phyloP scores from a whole-genome alignment of 2,888 invertebrate genomes.

The Polyommatus iphigenia region DNA sequence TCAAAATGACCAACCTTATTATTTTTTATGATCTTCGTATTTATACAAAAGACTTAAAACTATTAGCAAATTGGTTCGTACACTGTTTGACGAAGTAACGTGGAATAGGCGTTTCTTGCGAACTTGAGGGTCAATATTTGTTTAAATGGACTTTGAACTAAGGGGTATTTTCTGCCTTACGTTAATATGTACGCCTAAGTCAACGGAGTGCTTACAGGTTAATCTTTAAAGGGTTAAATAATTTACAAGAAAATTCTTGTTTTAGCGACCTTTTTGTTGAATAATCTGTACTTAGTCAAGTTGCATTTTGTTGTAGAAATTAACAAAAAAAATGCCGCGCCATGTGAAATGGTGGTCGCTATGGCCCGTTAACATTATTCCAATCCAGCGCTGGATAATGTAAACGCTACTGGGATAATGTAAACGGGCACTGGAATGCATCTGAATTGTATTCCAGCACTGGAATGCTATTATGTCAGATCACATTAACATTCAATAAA shows the following conservation, averaged over 20 bases:
- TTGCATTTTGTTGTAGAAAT: too few species aligned
- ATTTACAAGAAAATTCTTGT: background rate
- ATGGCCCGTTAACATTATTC: too few species aligned
- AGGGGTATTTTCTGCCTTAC: background rate
- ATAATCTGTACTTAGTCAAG: background rate
- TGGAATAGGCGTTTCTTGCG: conserved; percentile 14
- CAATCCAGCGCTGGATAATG: too few species aligned
- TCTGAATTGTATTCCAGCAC: too few species aligned
- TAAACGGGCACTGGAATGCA: too few species aligned
- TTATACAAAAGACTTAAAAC: background rate
- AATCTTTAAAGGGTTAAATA: background rate
- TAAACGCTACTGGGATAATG: too few species aligned
- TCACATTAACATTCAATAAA: too few species aligned
- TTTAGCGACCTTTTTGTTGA: background rate
- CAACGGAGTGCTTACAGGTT: background rate
- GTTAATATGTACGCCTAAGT: background rate
- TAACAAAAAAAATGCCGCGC: too few species aligned
- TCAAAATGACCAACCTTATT: too few species aligned
- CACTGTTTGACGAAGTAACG: background rate
- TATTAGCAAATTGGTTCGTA: background rate
- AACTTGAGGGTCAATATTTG: background rate
- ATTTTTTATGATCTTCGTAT: too few species aligned
- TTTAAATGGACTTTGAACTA: conserved; percentile 5
- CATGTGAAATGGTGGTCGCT: too few species aligned
- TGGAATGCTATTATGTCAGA: too few species aligned